Conservation (phyloP, 2,797 vertebrate genomes). For the Momotus momota region DNA sequence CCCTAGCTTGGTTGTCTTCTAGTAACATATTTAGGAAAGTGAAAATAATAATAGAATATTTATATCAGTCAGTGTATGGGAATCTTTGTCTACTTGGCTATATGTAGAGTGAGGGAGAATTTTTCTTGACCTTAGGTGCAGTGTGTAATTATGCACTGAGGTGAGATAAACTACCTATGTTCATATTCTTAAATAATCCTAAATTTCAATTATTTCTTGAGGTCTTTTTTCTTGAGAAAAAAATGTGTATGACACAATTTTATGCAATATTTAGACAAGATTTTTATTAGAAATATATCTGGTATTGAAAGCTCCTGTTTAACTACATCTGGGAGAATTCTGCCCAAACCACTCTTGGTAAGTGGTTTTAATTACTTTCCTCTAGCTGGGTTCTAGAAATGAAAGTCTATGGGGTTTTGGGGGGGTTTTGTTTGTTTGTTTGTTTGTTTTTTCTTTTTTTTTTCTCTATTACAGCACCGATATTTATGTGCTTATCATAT, state of each 20-base stretch:
- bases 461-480: background rate
- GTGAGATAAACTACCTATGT: background rate
- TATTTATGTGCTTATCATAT: background rate
- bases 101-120: background rate
- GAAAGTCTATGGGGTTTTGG: rapidly evolving
- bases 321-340: background rate
- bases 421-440: too few relatives aligned
- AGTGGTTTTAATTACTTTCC: background rate
- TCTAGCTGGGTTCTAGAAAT: background rate
- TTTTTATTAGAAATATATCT: background rate
- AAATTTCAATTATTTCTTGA: background rate
- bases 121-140: background rate
- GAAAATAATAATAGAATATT: background rate
- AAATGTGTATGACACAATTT: background rate
- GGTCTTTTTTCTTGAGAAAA: background rate
- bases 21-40: background rate
- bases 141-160: background rate
- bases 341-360: background rate
- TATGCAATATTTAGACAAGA: background rate
- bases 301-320: background rate
- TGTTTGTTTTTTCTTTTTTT: background rate
- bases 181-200: background rate
- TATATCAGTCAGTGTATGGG: background rate
- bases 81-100: background rate
- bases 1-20: background rate